Percentiles rank a stretch among this genome's conserved stretches.
These are phyloP conservation scores for Tricholauxania praeusta DNA, from an alignment of 2,888 invertebrate genomes.

Conservation along the genomic window DNA sequence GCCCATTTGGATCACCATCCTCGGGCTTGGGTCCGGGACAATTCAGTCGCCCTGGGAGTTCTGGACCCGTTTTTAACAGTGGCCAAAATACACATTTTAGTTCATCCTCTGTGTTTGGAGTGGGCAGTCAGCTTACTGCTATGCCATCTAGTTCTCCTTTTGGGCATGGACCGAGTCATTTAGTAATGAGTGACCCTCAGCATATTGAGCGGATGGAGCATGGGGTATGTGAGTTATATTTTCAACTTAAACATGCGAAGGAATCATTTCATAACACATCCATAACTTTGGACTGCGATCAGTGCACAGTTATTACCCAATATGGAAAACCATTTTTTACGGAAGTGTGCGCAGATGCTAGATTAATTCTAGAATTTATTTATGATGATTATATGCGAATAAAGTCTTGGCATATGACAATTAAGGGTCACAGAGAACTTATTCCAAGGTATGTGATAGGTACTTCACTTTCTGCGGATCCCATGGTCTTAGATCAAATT, in stretches of 20 bases:
- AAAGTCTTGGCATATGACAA: slow-evolving; percentile 98
- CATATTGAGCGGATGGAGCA: slow-evolving; percentile 86
- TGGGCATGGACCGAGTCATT: slow-evolving; percentile 75
- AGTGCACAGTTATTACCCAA: slow-evolving; percentile 98
- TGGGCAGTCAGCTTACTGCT: slow-evolving; percentile 76
- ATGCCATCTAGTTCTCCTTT: slow-evolving; percentile 80
- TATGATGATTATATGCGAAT: slow-evolving; percentile 99
- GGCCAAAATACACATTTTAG: slow-evolving; percentile 66
- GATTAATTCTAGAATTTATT: slow-evolving; percentile 97
- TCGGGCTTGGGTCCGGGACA: slow-evolving; percentile 73
- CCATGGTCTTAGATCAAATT: slow-evolving; percentile 91
- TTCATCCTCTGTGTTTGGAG: slow-evolving; percentile 70
- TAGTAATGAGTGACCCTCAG: slow-evolving; percentile 76
- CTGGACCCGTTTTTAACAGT: slow-evolving; percentile 77
- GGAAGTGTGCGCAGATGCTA: slow-evolving; percentile 98
- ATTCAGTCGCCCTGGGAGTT: slow-evolving; percentile 75
- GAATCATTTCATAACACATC: slow-evolving; percentile 99
- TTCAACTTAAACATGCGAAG: slow-evolving; percentile 96
- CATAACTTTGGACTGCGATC: slow-evolving; percentile 98
- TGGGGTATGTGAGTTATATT: slow-evolving; percentile 97
- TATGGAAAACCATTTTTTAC: slow-evolving; percentile 98
- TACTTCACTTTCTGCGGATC: slow-evolving; percentile 82
- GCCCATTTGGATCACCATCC: slow-evolving; percentile 77
- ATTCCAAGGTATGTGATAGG: slow-evolving; percentile 90
- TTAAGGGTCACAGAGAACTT: slow-evolving; percentile 93